Evolutionary conservation across 2,888 invertebrate genomes (phyloP).

Genomic region (Amblyteles armatorius): DNA sequence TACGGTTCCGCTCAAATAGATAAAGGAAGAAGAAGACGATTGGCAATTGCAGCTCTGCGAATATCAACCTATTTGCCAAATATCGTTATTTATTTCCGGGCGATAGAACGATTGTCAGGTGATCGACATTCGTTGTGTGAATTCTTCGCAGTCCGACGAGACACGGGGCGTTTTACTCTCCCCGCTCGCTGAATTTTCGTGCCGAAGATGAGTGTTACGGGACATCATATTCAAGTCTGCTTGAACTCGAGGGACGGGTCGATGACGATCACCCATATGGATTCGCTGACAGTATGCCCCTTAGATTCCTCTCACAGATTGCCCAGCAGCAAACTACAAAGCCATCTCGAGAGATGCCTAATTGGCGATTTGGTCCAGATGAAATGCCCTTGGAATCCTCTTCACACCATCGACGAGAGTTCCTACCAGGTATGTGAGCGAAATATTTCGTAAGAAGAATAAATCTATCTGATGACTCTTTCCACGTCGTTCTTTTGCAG

Average conservation of each 20-base stretch:
- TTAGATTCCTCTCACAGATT: constrained; percentile 55
- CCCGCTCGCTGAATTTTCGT: not conserved
- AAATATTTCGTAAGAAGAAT: not conserved
- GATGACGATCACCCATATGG: not conserved
- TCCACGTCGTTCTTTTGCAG: constrained; percentile 38
- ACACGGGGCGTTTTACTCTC: not conserved
- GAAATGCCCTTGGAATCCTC: constrained; percentile 53
- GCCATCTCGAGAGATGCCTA: constrained; percentile 59
- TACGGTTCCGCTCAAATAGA: too few relatives aligned
- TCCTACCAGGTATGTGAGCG: constrained; percentile 54
- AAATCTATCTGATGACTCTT: not conserved
- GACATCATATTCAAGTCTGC: not conserved
- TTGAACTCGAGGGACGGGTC: not conserved
- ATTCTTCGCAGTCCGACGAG: too few relatives aligned
- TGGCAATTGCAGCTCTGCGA: too few relatives aligned
- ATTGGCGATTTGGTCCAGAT: constrained; percentile 55
- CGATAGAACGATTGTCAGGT: too few relatives aligned
- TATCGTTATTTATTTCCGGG: too few relatives aligned
- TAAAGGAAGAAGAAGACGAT: too few relatives aligned
- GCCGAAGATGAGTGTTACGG: not conserved
- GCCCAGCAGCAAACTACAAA: constrained; percentile 27
- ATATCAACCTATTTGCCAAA: too few relatives aligned
- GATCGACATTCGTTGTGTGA: too few relatives aligned
- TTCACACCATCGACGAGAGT: constrained; percentile 55
- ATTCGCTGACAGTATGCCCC: constrained; percentile 52